phyloP scores from a whole-genome alignment of 1,140 invertebrate species.

The Chironomus striatipennis region DNA sequence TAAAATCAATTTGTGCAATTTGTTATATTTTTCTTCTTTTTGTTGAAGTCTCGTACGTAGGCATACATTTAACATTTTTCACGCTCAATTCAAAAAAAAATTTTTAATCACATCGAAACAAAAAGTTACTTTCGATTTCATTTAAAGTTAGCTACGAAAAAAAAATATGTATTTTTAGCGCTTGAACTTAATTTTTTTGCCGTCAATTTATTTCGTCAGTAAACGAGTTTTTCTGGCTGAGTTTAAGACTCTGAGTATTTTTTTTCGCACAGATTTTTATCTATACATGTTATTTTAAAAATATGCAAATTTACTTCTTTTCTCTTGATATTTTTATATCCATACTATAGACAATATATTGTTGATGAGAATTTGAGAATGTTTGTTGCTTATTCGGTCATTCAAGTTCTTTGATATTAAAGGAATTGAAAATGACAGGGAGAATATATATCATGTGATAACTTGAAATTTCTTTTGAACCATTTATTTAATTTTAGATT shows the following conservation, averaged over 20 bases:
- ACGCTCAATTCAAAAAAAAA: not conserved
- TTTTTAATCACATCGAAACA: not conserved
- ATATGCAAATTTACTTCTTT: slow-evolving; percentile 9
- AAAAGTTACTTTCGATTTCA: not conserved
- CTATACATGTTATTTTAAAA: slow-evolving; percentile 9
- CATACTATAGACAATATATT: not conserved
- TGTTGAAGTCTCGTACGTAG: not conserved
- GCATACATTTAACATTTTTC: not conserved
- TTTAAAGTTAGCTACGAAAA: not conserved
- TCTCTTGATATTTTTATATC: not conserved
- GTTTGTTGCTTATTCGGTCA: not conserved
- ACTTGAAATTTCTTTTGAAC: too few species aligned
- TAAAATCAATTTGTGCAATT: not conserved
- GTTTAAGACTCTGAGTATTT: not conserved
- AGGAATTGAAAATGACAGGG: too few species aligned
- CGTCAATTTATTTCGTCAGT: not conserved
- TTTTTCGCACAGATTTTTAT: not conserved
- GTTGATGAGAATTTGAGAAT: not conserved
- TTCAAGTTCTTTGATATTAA: not conserved
- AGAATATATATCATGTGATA: too few species aligned
- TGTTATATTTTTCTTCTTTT: not conserved
- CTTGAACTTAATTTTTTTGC: not conserved
- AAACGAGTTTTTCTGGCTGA: slow-evolving; percentile 11
- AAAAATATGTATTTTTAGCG: not conserved
- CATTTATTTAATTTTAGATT: too few species aligned